A percentile compares a stretch with the other conserved stretches of the same genome.
These are phyloP conservation scores for Apogon talboti DNA, from an alignment of 2,797 vertebrate genomes.

Conservation along the genomic window DNA sequence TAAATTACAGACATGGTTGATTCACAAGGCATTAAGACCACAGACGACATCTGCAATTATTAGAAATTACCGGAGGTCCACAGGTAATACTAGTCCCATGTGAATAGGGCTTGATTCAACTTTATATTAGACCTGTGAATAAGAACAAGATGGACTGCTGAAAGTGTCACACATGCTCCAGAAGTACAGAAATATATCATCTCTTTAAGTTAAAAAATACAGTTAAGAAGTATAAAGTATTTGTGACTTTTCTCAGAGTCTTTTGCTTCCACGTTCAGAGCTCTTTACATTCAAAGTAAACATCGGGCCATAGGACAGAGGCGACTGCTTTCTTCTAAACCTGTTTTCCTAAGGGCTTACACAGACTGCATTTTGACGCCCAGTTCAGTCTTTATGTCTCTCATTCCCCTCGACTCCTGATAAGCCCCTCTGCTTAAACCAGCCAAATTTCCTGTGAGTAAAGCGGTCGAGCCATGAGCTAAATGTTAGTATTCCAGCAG, in stretches of 20 bases:
- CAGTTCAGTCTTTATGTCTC: slow-evolving; percentile 35
- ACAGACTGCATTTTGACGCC: slow-evolving; percentile 40
- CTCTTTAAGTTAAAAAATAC: background rate
- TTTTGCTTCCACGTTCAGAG: background rate
- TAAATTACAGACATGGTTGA: too few relatives aligned
- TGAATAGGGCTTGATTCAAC: background rate
- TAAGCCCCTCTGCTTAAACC: slow-evolving; percentile 65
- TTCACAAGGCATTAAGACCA: too few relatives aligned
- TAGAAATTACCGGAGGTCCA: too few relatives aligned
- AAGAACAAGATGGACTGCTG: background rate
- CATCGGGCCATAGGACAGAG: slow-evolving; percentile 24
- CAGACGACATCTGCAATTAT: too few relatives aligned
- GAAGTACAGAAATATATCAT: background rate
- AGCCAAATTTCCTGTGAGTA: slow-evolving; percentile 63
- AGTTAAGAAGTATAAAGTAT: background rate
- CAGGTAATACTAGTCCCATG: too few relatives aligned
- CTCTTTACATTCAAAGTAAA: slow-evolving; percentile 4
- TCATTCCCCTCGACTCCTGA: slow-evolving; percentile 40
- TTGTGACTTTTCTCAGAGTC: background rate
- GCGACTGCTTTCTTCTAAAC: slow-evolving; percentile 32
- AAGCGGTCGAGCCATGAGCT: slow-evolving; percentile 61
- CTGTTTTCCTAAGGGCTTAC: slow-evolving; percentile 53
- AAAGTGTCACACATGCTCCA: background rate
- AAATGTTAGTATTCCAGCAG: slow-evolving; percentile 73
- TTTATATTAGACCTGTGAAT: slow-evolving; percentile 26